These are phyloP conservation scores for Octopus bimaculoides DNA, from an alignment of 1,140 invertebrate species.

Conservation along the genomic window DNA sequence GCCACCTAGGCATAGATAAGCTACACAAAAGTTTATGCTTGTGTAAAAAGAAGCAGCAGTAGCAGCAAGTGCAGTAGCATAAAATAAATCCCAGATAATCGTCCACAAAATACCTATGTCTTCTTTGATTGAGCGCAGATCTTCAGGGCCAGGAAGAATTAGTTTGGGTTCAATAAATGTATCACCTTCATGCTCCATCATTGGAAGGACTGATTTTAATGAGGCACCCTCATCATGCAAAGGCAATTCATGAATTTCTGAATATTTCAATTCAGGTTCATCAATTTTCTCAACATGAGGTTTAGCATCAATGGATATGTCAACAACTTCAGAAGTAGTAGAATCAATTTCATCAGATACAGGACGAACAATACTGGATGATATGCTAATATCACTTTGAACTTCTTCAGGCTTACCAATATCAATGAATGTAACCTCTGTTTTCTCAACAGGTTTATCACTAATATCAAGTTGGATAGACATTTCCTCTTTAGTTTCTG, in stretches of 20 bases:
- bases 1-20: background rate
- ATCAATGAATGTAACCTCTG: too few species aligned
- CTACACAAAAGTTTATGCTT: background rate
- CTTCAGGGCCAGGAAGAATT: background rate
- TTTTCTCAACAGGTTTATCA: too few species aligned
- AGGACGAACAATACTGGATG: too few species aligned
- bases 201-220: background rate
- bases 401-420: too few species aligned
- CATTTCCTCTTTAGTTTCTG: background rate
- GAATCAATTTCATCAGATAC: too few species aligned
- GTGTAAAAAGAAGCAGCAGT: background rate
- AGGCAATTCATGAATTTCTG: background rate
- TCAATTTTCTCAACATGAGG: background rate
- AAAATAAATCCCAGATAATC: background rate
- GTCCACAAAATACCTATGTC: background rate
- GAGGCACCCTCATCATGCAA: background rate
- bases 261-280: background rate
- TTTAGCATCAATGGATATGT: too few species aligned
- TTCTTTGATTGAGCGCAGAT: background rate
- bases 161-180: background rate
- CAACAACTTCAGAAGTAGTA: too few species aligned
- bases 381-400: too few species aligned
- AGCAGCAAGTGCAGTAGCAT: constrained; percentile 8
- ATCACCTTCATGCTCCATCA: background rate
- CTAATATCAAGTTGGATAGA: background rate